These are phyloP conservation scores for Eulemur macaco DNA, from an alignment of 2,113 vertebrate genomes.

Conservation along the genomic window DNA sequence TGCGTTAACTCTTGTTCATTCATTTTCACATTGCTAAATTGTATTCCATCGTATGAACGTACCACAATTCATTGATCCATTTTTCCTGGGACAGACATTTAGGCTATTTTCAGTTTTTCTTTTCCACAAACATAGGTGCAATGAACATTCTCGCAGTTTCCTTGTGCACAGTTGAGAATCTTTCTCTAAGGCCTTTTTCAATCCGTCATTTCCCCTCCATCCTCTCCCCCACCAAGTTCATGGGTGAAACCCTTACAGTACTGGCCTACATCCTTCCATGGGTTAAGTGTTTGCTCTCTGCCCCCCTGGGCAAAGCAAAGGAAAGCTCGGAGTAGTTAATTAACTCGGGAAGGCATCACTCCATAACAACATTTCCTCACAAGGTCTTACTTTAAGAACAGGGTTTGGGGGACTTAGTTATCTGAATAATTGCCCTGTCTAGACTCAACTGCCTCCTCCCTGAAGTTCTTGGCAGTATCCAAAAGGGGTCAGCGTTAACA, in stretches of 20 bases:
- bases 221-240: not conserved
- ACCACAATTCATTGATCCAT: not conserved
- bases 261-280: not conserved
- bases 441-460: conserved; percentile 63
- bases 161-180: not conserved
- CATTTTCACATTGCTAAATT: not conserved
- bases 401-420: conserved; percentile 38
- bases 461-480: conserved; percentile 66
- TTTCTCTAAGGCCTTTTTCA: not conserved
- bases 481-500: conserved; percentile 61
- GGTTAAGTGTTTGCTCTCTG: not conserved
- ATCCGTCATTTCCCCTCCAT: rapidly evolving
- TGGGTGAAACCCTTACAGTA: rapidly evolving
- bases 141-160: not conserved
- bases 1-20: not conserved
- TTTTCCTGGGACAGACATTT: not conserved
- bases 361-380: not conserved
- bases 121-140: not conserved
- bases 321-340: not conserved
- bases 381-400: conserved; percentile 22
- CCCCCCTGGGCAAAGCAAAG: not conserved
- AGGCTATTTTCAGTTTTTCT: conserved; percentile 23
- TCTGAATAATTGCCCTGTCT: conserved; percentile 68
- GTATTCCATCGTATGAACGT: not conserved
- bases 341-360: not conserved